Percentiles rank a stretch among this genome's conserved stretches.
phyloP scores from a whole-genome alignment of 2,888 invertebrate species.

The Brachypalpus laphriformis region DNA sequence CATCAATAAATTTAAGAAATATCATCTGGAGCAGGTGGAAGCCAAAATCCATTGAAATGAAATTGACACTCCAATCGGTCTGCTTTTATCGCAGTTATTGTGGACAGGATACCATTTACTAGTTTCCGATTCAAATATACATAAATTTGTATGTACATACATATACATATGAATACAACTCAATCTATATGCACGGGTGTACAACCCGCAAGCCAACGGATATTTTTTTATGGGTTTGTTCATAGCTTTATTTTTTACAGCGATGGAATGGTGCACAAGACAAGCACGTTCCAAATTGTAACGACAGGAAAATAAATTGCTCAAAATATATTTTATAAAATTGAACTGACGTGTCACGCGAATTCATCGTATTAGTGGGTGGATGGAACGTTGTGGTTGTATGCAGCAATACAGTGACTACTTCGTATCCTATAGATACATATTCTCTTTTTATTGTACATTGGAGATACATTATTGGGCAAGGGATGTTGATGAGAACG shows the following conservation, averaged over 20 bases:
- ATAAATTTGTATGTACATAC: too few species aligned
- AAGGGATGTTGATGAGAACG: slow-evolving; percentile 67
- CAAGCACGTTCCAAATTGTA: slow-evolving; percentile 77
- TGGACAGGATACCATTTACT: slow-evolving; percentile 69
- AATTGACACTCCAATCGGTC: slow-evolving; percentile 66
- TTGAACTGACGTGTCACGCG: slow-evolving; percentile 81
- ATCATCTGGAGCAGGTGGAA: slow-evolving; percentile 21
- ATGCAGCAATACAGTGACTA: slow-evolving; percentile 22
- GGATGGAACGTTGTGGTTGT: slow-evolving; percentile 47
- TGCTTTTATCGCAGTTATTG: slow-evolving; percentile 61
- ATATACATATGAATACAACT: slow-evolving; percentile 45
- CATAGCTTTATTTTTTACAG: slow-evolving; percentile 62
- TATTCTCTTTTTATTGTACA: slow-evolving; percentile 78
- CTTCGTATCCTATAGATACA: slow-evolving; percentile 4
- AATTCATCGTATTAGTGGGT: slow-evolving; percentile 61
- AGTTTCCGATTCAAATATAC: slow-evolving; percentile 64
- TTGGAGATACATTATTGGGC: slow-evolving; percentile 77
- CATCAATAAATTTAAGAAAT: slow-evolving; percentile 21
- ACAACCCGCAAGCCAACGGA: slow-evolving; percentile 23
- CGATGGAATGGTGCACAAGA: slow-evolving; percentile 54
- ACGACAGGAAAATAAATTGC: slow-evolving; percentile 80
- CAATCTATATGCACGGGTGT: slow-evolving; percentile 41
- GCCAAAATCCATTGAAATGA: slow-evolving; percentile 31
- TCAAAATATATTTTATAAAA: slow-evolving; percentile 80
- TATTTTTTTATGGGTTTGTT: slow-evolving; percentile 53